phyloP scores from a whole-genome alignment of 2,888 invertebrate genomes.

The Lutraria lutraria region DNA sequence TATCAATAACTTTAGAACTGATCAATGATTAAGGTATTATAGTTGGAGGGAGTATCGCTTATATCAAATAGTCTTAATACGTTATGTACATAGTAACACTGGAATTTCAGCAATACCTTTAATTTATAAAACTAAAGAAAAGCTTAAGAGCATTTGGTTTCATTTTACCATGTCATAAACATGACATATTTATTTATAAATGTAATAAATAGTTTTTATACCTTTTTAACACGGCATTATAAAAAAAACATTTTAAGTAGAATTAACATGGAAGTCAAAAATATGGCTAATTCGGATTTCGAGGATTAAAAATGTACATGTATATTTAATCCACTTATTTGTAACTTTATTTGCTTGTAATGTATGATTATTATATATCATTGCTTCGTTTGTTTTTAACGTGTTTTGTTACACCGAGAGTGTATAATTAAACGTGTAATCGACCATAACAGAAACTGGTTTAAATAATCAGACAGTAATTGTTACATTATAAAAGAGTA shows the following conservation, averaged over 20 bases:
- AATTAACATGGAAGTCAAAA: not conserved
- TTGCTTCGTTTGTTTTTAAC: too few species aligned
- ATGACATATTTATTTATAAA: not conserved
- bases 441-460: not conserved
- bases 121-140: slow-evolving; percentile 2
- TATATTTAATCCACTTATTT: not conserved
- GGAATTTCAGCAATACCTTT: slow-evolving; percentile 22
- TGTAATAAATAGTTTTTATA: not conserved
- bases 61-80: slow-evolving; percentile 47
- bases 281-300: slow-evolving; percentile 2
- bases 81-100: slow-evolving; percentile 53
- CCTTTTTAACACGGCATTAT: not conserved
- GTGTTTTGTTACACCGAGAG: too few species aligned
- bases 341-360: not conserved
- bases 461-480: not conserved
- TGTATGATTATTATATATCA: too few species aligned
- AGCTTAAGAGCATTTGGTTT: not conserved
- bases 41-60: slow-evolving; percentile 40
- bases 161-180: not conserved
- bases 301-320: not conserved
- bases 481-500: not conserved
- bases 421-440: too few species aligned
- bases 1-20: slow-evolving; percentile 31
- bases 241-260: not conserved
- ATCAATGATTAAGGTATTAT: slow-evolving; percentile 43